A percentile compares a stretch with the other conserved stretches of the same genome.
phyloP scores from a whole-genome alignment of 2,888 invertebrate genomes.

The Ophion slaviceki region DNA sequence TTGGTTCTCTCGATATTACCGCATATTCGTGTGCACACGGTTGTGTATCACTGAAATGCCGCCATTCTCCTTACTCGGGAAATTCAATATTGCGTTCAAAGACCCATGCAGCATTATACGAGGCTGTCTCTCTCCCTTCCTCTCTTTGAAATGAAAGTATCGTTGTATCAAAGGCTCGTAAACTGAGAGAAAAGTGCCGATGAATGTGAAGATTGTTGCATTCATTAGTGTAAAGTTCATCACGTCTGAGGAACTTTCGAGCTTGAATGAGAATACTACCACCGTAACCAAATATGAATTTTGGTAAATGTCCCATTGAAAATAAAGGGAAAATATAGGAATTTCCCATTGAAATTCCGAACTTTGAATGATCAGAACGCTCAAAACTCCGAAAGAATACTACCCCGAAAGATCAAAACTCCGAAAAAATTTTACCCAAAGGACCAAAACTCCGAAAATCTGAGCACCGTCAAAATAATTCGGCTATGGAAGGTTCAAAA shows the following conservation, averaged over 20 bases:
- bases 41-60: not conserved
- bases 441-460: too few relatives aligned
- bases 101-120: constrained; percentile 1
- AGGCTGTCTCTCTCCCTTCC: not conserved
- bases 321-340: too few relatives aligned
- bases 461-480: too few relatives aligned
- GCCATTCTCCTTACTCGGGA: not conserved
- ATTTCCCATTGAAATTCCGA: too few relatives aligned
- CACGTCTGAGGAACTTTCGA: not conserved
- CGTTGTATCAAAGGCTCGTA: not conserved
- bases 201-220: not conserved
- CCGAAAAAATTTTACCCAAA: too few relatives aligned
- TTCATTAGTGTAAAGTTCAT: not conserved
- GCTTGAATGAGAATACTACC: not conserved
- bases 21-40: not conserved
- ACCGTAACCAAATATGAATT: not conserved
- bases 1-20: not conserved
- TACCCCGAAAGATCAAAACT: too few relatives aligned
- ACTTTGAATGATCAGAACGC: too few relatives aligned
- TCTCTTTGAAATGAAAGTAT: not conserved
- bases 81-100: constrained; percentile 25
- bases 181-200: not conserved
- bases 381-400: too few relatives aligned
- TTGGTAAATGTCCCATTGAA: not conserved
- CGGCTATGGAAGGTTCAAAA: too few relatives aligned